Evolutionary conservation across 2,113 vertebrate species (phyloP).

Genomic region (Actinemys pallida): DNA sequence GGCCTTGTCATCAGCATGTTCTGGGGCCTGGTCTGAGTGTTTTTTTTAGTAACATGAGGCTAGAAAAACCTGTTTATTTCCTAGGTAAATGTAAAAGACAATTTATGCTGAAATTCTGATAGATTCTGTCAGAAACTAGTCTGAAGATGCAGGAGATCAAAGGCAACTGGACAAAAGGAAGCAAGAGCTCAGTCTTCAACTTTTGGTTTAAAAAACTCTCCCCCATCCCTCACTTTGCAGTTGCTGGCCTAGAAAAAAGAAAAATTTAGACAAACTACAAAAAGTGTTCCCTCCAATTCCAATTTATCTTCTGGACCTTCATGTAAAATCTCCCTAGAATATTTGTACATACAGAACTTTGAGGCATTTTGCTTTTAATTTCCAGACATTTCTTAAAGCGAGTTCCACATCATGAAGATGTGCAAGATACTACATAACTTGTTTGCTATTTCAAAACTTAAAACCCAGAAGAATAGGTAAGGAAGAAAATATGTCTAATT

Average conservation of each 20-base stretch:
- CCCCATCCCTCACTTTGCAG: neutral
- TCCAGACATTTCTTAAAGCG: constrained; percentile 67
- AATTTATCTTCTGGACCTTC: neutral
- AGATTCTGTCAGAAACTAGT: neutral
- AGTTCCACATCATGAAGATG: constrained; percentile 62
- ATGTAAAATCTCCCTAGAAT: constrained; percentile 25
- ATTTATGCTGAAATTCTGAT: neutral
- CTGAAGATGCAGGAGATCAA: constrained; percentile 9
- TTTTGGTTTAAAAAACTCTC: neutral
- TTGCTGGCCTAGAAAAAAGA: neutral
- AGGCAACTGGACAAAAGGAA: neutral
- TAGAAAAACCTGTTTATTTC: neutral
- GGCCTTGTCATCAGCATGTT: neutral
- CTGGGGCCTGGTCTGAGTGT: neutral
- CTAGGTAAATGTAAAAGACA: neutral
- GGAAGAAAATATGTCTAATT: constrained; percentile 50
- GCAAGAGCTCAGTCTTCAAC: neutral
- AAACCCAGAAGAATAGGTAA: constrained; percentile 23
- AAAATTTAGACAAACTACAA: neutral
- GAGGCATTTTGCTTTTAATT: constrained; percentile 74
- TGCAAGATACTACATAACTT: constrained; percentile 60
- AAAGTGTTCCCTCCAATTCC: neutral
- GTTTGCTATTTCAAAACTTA: constrained; percentile 53
- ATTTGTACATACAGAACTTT: constrained; percentile 48
- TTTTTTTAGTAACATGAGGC: neutral